Percentiles rank a stretch among this genome's conserved stretches.
Conservation (phyloP, 1,140 invertebrate species). For the Drosophila sproati region DNA sequence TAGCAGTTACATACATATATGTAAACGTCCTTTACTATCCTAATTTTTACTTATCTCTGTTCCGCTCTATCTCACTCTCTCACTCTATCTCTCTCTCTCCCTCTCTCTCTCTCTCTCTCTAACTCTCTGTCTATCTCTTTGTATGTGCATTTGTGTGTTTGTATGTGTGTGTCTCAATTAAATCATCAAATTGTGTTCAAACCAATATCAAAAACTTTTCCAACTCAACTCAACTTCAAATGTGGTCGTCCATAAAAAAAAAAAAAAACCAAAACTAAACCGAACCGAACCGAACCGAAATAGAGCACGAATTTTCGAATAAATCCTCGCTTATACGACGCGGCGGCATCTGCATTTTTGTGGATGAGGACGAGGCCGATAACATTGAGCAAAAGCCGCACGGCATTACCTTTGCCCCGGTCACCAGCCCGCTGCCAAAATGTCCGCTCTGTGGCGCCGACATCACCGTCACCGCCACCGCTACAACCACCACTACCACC, state of each 20-base stretch:
- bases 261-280: constrained; percentile 28
- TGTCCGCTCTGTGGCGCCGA: constrained; percentile 79
- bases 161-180: constrained; percentile 53
- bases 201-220: constrained; percentile 39
- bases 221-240: constrained; percentile 65
- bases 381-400: constrained; percentile 64
- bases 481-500: constrained; percentile 43
- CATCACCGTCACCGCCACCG: constrained; percentile 52
- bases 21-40: constrained; percentile 35
- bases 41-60: constrained; percentile 1
- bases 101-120: constrained; percentile 34
- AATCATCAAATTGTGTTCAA: constrained; percentile 72
- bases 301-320: constrained; percentile 74
- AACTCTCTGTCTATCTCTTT: constrained; percentile 41
- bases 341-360: constrained; percentile 84
- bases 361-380: constrained; percentile 82
- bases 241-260: constrained; percentile 31
- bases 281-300: constrained; percentile 37
- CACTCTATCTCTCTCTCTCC: constrained; percentile 22
- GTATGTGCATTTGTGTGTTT: constrained; percentile 37
- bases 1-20: constrained; percentile 3
- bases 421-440: constrained; percentile 65
- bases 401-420: constrained; percentile 70
- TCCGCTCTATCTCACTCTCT: neutral
- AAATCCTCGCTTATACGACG: constrained; percentile 83